phyloP scores from a whole-genome alignment of 2,113 vertebrate genomes.

The Corynorhinus townsendii region DNA sequence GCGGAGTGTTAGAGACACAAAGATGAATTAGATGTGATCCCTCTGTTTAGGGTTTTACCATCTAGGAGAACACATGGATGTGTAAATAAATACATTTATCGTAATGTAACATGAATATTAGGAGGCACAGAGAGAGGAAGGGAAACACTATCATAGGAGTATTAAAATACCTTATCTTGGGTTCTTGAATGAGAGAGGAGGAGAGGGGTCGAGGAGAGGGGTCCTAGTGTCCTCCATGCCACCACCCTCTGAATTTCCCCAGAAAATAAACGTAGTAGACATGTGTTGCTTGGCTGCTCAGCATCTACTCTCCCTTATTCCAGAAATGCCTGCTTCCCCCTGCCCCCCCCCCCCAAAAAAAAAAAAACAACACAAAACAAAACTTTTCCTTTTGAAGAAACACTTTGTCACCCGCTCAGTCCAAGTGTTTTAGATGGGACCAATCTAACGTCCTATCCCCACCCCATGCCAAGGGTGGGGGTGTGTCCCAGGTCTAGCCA shows the following conservation, averaged over 20 bases:
- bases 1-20: not conserved
- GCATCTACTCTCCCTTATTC: not conserved
- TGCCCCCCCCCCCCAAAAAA: no score
- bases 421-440: not conserved
- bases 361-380: no score
- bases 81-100: not conserved
- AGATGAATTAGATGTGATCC: not conserved
- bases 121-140: not conserved
- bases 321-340: accelerated
- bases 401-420: not conserved
- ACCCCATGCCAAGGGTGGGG: not conserved
- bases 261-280: not conserved
- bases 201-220: not conserved
- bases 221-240: not conserved
- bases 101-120: not conserved
- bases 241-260: not conserved
- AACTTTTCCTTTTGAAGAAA: not conserved
- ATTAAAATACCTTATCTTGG: not conserved
- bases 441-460: not conserved
- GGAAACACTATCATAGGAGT: not conserved
- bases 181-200: not conserved
- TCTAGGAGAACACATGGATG: not conserved
- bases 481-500: not conserved
- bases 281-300: not conserved
- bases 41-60: not conserved